A percentile compares a stretch with the other conserved stretches of the same genome.
phyloP scores from a whole-genome alignment of 2,888 invertebrate genomes.

The Euplagia quadripunctaria region DNA sequence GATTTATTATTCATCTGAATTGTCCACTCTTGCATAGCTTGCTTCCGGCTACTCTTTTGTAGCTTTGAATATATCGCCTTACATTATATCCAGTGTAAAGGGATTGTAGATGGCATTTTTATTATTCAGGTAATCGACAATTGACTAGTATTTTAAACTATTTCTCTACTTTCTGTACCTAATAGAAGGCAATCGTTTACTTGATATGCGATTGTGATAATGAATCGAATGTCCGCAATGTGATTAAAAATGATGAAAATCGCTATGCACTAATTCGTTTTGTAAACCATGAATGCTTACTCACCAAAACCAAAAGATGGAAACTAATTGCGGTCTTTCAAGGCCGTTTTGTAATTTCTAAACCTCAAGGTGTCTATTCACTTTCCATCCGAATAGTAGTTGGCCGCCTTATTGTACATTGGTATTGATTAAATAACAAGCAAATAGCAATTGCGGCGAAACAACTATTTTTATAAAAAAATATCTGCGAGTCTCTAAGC shows the following conservation, averaged over 20 bases:
- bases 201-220: slow-evolving; percentile 66
- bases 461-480: slow-evolving; percentile 65
- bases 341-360: slow-evolving; percentile 32
- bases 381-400: slow-evolving; percentile 53
- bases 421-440: slow-evolving; percentile 63
- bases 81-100: slow-evolving; percentile 17
- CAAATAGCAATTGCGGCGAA: slow-evolving; percentile 55
- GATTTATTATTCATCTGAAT: slow-evolving; percentile 72
- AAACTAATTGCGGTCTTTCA: slow-evolving; percentile 32
- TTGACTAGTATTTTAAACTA: slow-evolving; percentile 3
- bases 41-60: slow-evolving; percentile 56
- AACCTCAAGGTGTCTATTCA: slow-evolving; percentile 41
- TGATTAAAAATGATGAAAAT: neutral
- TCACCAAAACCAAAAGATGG: slow-evolving; percentile 18
- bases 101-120: slow-evolving; percentile 12
- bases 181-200: slow-evolving; percentile 67
- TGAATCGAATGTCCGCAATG: neutral
- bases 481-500: slow-evolving; percentile 60
- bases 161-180: slow-evolving; percentile 40
- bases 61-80: slow-evolving; percentile 23
- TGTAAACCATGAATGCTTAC: slow-evolving; percentile 9
- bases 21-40: slow-evolving; percentile 62
- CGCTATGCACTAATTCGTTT: slow-evolving; percentile 25
- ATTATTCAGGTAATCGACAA: neutral
- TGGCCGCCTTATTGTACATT: slow-evolving; percentile 46